Evolutionary conservation across 2,113 vertebrate species (phyloP).

Genomic region (Macrotus californicus): DNA sequence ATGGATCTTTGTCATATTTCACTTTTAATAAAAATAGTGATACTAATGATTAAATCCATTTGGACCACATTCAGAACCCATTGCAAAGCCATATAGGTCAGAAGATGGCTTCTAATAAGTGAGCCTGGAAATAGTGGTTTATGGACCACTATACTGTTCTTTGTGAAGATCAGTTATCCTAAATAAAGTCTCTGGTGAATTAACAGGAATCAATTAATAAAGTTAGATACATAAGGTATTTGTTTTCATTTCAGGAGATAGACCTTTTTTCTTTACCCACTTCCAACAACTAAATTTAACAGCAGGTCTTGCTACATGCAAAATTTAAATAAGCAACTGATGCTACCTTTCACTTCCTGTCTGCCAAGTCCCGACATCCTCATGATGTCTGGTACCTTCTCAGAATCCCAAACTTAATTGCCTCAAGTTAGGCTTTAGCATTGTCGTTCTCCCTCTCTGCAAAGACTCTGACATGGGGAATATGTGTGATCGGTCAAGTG

Average conservation of each 20-base stretch:
- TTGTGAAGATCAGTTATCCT: neutral
- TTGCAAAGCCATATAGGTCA: neutral
- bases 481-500: neutral
- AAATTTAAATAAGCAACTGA: neutral
- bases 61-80: conserved; percentile 4
- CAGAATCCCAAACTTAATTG: neutral
- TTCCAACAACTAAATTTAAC: neutral
- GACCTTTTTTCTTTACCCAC: neutral
- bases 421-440: neutral
- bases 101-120: neutral
- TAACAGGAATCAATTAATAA: neutral
- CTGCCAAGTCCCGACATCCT: neutral
- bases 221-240: neutral
- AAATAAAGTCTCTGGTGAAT: neutral
- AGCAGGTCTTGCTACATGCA: neutral
- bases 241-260: neutral
- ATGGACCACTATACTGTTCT: neutral
- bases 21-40: conserved; percentile 59
- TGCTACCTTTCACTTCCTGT: neutral
- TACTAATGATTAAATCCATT: conserved; percentile 42
- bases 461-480: neutral
- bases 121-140: neutral
- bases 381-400: neutral
- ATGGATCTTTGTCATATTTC: conserved; percentile 52
- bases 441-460: neutral